phyloP scores from a whole-genome alignment of 2,888 invertebrate genomes.

The Antheraea assamensis region DNA sequence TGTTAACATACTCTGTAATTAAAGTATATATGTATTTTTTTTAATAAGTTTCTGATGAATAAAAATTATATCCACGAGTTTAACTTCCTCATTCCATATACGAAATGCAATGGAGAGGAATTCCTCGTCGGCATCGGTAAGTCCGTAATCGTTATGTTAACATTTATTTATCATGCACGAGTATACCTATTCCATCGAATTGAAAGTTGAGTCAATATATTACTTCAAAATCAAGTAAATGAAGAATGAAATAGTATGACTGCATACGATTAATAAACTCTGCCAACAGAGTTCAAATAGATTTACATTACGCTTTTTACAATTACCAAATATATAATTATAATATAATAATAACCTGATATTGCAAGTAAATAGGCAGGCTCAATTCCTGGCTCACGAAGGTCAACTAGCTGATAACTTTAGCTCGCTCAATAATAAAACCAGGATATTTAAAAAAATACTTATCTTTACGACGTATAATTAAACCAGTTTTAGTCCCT shows the following conservation, averaged over 20 bases:
- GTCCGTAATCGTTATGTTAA: no score
- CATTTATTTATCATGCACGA: background rate
- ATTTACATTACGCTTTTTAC: background rate
- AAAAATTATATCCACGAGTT: background rate
- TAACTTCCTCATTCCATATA: background rate
- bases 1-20: no score
- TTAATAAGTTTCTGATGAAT: background rate
- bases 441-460: background rate
- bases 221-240: background rate
- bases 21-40: no score
- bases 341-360: no score
- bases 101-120: background rate
- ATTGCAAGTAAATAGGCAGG: background rate
- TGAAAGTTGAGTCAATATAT: background rate
- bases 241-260: background rate
- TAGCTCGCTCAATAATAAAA: background rate
- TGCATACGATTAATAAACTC: background rate
- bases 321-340: background rate
- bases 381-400: background rate
- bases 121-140: background rate
- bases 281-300: background rate
- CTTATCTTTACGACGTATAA: constrained; percentile 2
- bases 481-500: constrained; percentile 13
- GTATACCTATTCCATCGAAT: background rate
- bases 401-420: background rate